phyloP scores from a whole-genome alignment of 2,113 vertebrate species.

The Channa maculata region DNA sequence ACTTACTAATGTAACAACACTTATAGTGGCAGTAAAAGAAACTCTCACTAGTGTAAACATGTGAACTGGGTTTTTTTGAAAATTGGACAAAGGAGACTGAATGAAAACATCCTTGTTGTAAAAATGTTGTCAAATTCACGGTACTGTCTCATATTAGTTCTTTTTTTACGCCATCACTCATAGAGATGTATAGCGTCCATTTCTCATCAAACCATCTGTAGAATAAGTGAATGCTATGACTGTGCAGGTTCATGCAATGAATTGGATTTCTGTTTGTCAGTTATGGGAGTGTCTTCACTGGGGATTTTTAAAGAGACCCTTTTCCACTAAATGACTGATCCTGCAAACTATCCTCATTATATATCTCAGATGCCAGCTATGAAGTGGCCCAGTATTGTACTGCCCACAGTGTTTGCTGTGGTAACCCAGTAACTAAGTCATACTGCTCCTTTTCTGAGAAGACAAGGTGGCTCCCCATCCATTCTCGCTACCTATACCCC shows the following conservation, averaged over 20 bases:
- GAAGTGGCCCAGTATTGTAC: conserved; percentile 23
- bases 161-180: not conserved
- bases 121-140: not conserved
- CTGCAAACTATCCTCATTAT: conserved; percentile 25
- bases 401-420: conserved; percentile 35
- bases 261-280: conserved; percentile 45
- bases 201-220: conserved; percentile 43
- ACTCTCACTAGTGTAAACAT: too few relatives aligned
- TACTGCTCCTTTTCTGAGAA: conserved; percentile 57
- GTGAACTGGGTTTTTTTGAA: too few relatives aligned
- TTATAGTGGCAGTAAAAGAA: too few relatives aligned
- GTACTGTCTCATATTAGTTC: too few relatives aligned
- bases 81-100: not conserved
- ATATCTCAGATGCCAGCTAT: conserved; percentile 1
- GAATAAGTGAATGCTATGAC: conserved; percentile 42
- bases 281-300: conserved; percentile 63
- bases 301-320: conserved; percentile 70
- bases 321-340: conserved; percentile 68
- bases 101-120: too few relatives aligned
- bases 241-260: conserved; percentile 54
- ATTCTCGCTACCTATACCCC: conserved; percentile 7
- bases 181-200: not conserved
- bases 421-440: conserved; percentile 58
- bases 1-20: too few relatives aligned
- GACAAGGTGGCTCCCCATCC: conserved; percentile 57